Base-by-base conservation (phyloP, 64 coral and sea anemone species). In the Trachythela sp. region DNA sequence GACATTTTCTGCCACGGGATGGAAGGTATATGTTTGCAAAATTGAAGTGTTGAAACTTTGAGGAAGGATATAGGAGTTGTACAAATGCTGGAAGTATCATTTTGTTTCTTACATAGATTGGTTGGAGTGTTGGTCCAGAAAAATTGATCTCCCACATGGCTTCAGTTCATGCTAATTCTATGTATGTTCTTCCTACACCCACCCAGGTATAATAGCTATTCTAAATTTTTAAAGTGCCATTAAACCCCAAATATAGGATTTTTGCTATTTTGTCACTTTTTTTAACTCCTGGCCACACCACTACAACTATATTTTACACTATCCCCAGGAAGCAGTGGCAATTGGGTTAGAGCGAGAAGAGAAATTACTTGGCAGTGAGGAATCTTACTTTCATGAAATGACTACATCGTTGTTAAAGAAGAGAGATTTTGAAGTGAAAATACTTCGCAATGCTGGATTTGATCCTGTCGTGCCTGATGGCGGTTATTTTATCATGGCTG, bases 401-500 rank as follows among this genome's bases (percentile, higher is more conserved):
- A 60, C 91, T 10, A 86, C 85, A 40, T 24, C 89, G 84, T 87
- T 92, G 83, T 48, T 90, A 18, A 87, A 92, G 54, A 91, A 93
- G 75, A 94, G 93, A 88, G 86, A 95, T 68, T 59, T 88, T 1
- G 93, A 91, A 84, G 91, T 72, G 13, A 88, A 77, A 2, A 87
- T 99, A 20, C 91, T 99, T 0, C 84, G 68, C n/a, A 89, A 99
- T 67, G 87, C 83, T 77, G 96, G 96, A 39, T 99, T 99, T 80
- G 88, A 93, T 36, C 96, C 96, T 20, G 88, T 88, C 1, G 89
- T 94, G n/a, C 96, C 96, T 9, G 88, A 99, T 27, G 96, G 96
- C 26, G 96, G 96, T 8, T 99, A 99, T 40, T 99, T 99, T 60
- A 99, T 99, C 86, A 95, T 99, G 96, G 93, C 91, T 33, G 93